A percentile compares a stretch with the other conserved stretches of the same genome.
phyloP scores from a whole-genome alignment of 2,888 invertebrate genomes.

The Aspidapion aeneum region DNA sequence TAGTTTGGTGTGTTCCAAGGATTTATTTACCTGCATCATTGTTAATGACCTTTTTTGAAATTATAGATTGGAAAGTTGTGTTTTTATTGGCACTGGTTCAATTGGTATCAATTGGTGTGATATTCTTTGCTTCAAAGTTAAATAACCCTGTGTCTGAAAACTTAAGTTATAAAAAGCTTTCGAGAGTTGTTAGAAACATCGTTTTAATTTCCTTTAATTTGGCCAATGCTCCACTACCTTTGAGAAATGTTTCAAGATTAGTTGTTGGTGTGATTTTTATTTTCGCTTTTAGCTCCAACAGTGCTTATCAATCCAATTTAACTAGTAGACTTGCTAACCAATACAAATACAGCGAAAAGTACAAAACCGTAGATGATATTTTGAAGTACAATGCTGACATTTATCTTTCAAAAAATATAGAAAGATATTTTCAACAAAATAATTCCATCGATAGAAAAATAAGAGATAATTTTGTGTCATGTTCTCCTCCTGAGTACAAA shows the following conservation, averaged over 20 bases:
- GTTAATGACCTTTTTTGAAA: neutral
- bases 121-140: neutral
- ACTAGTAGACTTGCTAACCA: neutral
- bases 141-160: neutral
- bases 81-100: neutral
- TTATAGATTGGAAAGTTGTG: neutral
- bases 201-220: neutral
- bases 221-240: too few species aligned
- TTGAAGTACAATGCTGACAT: neutral
- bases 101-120: neutral
- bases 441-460: neutral
- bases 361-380: neutral
- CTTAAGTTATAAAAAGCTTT: neutral
- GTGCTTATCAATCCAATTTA: neutral
- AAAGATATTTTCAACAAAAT: neutral
- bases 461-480: neutral
- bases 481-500: neutral
- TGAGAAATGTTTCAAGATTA: neutral
- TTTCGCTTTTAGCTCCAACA: neutral
- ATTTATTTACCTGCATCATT: neutral
- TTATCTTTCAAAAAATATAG: neutral
- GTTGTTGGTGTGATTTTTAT: neutral
- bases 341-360: neutral
- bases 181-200: neutral
- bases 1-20: neutral